Base-by-base conservation (phyloP, 2,113 vertebrate genomes). In the Chaetops frenatus region DNA sequence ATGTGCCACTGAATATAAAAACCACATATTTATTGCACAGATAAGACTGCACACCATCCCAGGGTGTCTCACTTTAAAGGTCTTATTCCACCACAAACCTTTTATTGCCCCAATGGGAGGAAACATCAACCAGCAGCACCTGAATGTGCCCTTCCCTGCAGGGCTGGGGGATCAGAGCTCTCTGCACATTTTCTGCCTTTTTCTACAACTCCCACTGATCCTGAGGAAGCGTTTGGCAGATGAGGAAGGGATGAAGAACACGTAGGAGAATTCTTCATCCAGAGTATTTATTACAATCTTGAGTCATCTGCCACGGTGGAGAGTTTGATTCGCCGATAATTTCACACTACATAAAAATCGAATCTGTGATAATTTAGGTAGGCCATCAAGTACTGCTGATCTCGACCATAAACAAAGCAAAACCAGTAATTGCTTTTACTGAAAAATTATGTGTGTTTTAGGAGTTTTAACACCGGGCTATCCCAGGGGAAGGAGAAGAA, bases 341-440 rank as follows among this genome's bases (percentile, higher is more conserved):
- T 86, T 96, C 95, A 95, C 90, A 92, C 90, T 74, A 86, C 67
- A 90, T 90, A 95, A 94, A 95, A 95, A 90, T 40, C 1, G 15
- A 93, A 88, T 67, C 58, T 29, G 50, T 57, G 82, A 67, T 93
- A 94, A 94, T 86, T 94, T 92, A 93, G 79, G 51, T 14, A 66
- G 70, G 79, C 38, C 80, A 85, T 66, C 78, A 92, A 88, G 58
- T 16, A 61, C 74, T 86, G 92, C 94, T 88, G 85, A 73, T 94
- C 54, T 70, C 24, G 4, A 80, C 74, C 64, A 70, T 83, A 92
- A 97, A 81, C 87, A 95, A 97, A 93, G 81, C 62, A 91, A 91
- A 95, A 5, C 7, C 92, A 93, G 84, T 94, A 91, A 96, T 83
- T 95, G 82, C 65, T 90, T 85, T 80, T 73, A 71, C 71, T 47